A percentile compares a stretch with the other conserved stretches of the same genome.
Evolutionary conservation across 2,797 vertebrate species (phyloP).

Genomic region (Artibeus jamaicensis): DNA sequence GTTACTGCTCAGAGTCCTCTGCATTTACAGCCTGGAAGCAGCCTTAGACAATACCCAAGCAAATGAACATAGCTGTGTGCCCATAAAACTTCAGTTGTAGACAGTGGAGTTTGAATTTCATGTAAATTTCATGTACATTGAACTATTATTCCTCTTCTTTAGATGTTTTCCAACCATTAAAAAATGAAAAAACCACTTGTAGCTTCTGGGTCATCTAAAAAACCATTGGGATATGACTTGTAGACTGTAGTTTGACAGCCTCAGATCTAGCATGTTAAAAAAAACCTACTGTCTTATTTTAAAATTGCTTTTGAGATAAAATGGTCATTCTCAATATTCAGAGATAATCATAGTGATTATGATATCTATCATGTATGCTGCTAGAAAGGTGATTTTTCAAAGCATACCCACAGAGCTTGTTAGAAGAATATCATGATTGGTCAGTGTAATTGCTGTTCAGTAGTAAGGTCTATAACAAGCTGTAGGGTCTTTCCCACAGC

Average conservation of each 20-base stretch:
- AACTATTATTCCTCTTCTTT: not conserved
- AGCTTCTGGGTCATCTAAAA: not conserved
- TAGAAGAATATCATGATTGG: not conserved
- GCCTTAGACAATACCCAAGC: accelerated
- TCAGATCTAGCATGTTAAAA: not conserved
- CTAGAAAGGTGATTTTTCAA: not conserved
- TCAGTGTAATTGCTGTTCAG: too few relatives aligned
- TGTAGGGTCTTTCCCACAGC: too few relatives aligned
- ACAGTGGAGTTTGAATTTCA: not conserved
- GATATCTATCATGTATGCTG: not conserved
- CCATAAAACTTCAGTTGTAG: not conserved
- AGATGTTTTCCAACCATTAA: not conserved
- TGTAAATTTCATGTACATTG: not conserved
- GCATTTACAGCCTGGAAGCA: not conserved
- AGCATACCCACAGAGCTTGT: too few relatives aligned
- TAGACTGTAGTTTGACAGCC: not conserved
- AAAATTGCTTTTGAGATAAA: not conserved
- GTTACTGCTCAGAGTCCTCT: accelerated
- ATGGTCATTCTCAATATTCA: not conserved
- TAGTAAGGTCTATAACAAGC: not conserved
- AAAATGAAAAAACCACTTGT: not conserved
- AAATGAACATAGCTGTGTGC: accelerated
- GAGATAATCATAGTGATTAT: not conserved
- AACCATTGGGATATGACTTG: not conserved
- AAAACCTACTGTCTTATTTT: not conserved